Base-by-base conservation (phyloP, 2,888 invertebrate species). In the Limnephilus rhombicus region DNA sequence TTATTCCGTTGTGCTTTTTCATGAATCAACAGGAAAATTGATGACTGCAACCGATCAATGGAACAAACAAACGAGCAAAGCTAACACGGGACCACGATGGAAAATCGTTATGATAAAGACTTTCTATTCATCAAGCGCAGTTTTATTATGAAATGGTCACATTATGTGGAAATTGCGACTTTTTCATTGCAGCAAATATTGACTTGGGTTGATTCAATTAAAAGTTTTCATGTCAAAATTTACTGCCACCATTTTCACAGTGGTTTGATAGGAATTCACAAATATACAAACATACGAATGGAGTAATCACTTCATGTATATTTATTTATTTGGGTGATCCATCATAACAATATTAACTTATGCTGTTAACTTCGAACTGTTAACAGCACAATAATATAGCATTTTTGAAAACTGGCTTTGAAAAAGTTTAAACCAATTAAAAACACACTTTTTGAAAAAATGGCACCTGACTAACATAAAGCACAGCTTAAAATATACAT, bases 41-140 rank as follows among this genome's bases (percentile, higher is more conserved):
- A 45, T 45, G 45, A 86, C 45, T 45, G 86, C 13, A 11, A n/a
- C 29, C 86, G 45, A 86, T 86, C 86, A 86, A 86, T 29, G 45
- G 29, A 86, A 49, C n/a, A 86, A 86, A 49, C 13, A 45, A 41
- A 86, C 45, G 24, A 29, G 13, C 86, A 18, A 29, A n/a, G 86
- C 49, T 41, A 45, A 49, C 49, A 86, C 1, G 49, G 24, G 13
- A 12, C 83, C 9, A 86, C 49, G 49, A 86, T 86, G 86, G 49
- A 85, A 49, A 45, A 49, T 45, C n/a, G 9, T 68, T 68, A 18
- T 18, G 53, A 53, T 18, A 53, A 53, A 53, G 18, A 53, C 18
- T 7, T 53, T 53, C 4, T 7, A 18, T 18, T 18, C 15, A 4
- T 49, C 49, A 49, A 49, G 49, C 49, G 49, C 49, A 49, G 49